Evolutionary conservation across 2,113 vertebrate species (phyloP).

Genomic region (Myiagra hebetior): DNA sequence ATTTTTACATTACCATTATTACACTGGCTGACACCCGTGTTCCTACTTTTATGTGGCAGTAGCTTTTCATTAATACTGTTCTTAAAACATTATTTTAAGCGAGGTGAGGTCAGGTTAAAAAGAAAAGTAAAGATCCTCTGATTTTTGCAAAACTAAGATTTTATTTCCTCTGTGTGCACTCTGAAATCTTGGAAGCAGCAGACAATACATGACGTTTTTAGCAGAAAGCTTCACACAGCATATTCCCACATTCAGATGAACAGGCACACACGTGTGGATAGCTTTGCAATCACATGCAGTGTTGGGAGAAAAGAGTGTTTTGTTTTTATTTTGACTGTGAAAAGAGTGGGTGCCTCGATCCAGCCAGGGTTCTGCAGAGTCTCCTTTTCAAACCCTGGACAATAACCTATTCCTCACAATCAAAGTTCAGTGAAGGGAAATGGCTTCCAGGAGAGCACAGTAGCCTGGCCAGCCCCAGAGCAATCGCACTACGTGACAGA

Average conservation of each 20-base stretch:
- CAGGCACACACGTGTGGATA: background rate
- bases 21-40: background rate
- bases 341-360: background rate
- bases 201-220: background rate
- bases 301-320: background rate
- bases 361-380: background rate
- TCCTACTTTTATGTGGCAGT: background rate
- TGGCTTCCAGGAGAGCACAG: constrained; percentile 57
- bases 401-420: constrained; percentile 68
- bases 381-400: constrained; percentile 34
- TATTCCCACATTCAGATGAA: background rate
- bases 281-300: background rate
- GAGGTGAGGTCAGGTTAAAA: background rate
- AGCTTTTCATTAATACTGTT: background rate
- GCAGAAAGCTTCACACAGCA: background rate
- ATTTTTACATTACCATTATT: constrained; percentile 40
- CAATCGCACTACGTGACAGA: constrained; percentile 48
- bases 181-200: background rate
- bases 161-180: background rate
- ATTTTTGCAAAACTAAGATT: background rate
- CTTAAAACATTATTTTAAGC: background rate
- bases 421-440: constrained; percentile 64
- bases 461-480: constrained; percentile 50
- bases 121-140: background rate
- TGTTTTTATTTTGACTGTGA: background rate